These are phyloP conservation scores for Polypterus senegalus DNA, from an alignment of 2,113 vertebrate genomes.

Conservation along the genomic window DNA sequence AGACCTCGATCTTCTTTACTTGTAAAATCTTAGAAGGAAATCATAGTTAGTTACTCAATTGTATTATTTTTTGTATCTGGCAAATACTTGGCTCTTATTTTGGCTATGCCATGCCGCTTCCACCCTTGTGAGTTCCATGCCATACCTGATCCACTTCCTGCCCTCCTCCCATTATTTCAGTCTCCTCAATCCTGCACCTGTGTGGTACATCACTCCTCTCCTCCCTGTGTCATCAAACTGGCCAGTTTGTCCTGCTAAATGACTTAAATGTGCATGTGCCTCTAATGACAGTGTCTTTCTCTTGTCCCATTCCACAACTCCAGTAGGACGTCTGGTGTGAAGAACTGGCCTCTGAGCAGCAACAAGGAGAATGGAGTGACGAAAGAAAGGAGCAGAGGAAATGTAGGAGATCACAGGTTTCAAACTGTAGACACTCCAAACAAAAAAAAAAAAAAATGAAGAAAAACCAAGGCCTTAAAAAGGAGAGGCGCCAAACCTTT, in stretches of 20 bases:
- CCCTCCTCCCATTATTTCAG: slow-evolving; percentile 29
- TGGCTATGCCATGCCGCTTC: no score
- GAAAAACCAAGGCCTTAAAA: slow-evolving; percentile 24
- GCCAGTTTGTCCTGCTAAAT: neutral
- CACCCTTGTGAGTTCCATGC: no score
- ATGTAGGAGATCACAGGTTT: slow-evolving; percentile 30
- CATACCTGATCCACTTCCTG: slow-evolving; percentile 26
- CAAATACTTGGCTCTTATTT: no score
- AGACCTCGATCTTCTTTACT: no score
- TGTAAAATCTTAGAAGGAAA: no score
- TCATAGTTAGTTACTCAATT: no score
- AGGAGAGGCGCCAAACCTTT: slow-evolving; percentile 55
- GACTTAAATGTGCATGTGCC: slow-evolving; percentile 1
- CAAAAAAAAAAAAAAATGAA: slow-evolving; percentile 12
- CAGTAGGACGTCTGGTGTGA: slow-evolving; percentile 59
- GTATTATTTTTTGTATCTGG: no score
- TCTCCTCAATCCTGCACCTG: slow-evolving; percentile 9
- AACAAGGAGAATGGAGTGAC: slow-evolving; percentile 39
- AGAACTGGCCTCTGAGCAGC: slow-evolving; percentile 36
- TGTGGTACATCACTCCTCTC: neutral
- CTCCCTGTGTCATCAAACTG: neutral
- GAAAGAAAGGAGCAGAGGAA: slow-evolving; percentile 35
- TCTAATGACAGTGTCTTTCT: neutral
- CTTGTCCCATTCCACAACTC: slow-evolving; percentile 22
- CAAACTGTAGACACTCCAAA: slow-evolving; percentile 26